A percentile compares a stretch with the other conserved stretches of the same genome.
Conservation (phyloP, 2,113 vertebrate species). For the Psittacara wagleri region DNA sequence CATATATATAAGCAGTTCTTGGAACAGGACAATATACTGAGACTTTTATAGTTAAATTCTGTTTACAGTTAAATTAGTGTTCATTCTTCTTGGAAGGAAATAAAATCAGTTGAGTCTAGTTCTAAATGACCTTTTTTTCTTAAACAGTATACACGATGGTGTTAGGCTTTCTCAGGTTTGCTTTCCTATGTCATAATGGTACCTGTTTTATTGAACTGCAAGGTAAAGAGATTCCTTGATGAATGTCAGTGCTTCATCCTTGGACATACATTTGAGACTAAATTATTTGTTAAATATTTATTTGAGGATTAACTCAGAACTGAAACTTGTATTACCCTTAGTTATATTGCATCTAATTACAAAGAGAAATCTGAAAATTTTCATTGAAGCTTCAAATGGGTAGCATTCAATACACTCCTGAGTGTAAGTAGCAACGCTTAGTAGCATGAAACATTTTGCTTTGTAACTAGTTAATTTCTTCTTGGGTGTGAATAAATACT, state of each 20-base stretch:
- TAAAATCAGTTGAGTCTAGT: slow-evolving; percentile 61
- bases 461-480: background rate
- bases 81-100: slow-evolving; percentile 54
- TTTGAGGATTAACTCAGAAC: background rate
- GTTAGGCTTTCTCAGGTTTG: background rate
- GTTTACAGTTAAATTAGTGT: slow-evolving; percentile 63
- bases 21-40: slow-evolving; percentile 49
- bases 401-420: background rate
- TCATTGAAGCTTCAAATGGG: background rate
- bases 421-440: background rate
- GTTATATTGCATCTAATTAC: background rate
- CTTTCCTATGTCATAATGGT: background rate
- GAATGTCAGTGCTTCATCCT: background rate
- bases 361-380: background rate
- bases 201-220: background rate
- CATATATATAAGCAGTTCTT: slow-evolving; percentile 43
- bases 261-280: background rate
- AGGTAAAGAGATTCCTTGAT: background rate
- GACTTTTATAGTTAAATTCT: slow-evolving; percentile 65
- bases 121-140: slow-evolving; percentile 38
- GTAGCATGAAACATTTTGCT: background rate
- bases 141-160: background rate
- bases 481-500: slow-evolving; percentile 2
- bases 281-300: background rate
- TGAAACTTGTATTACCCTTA: background rate